phyloP scores from a whole-genome alignment of 2,113 vertebrate species.

The Eurypyga helias region DNA sequence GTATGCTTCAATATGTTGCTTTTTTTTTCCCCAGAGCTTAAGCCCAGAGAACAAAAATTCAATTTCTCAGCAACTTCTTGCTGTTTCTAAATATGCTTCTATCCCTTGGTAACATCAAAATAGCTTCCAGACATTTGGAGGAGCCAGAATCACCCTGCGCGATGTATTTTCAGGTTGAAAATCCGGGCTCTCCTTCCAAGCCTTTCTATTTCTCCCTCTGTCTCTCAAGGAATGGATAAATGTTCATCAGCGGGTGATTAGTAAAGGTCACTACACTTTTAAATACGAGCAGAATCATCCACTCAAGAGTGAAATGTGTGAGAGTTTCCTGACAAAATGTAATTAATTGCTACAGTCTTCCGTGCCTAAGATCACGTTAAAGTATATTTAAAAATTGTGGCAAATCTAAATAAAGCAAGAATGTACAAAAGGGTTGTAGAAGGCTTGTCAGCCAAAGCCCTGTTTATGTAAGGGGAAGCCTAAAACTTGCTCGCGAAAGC shows the following conservation, averaged over 20 bases:
- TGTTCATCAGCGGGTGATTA: background rate
- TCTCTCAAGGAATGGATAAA: background rate
- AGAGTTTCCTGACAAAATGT: background rate
- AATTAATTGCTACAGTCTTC: background rate
- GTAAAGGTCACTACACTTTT: constrained; percentile 26
- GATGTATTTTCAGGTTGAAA: background rate
- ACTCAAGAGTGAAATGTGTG: background rate
- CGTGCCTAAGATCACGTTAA: background rate
- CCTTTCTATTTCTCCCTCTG: background rate
- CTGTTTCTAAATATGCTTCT: background rate
- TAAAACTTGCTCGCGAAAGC: background rate
- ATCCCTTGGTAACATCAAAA: background rate
- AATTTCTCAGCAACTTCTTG: background rate
- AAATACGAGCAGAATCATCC: background rate
- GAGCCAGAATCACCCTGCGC: background rate
- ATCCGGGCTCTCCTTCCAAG: background rate
- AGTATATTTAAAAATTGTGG: background rate
- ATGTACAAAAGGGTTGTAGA: background rate
- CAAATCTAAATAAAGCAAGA: background rate
- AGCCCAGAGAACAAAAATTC: background rate
- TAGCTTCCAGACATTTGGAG: background rate
- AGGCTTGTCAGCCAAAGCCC: background rate
- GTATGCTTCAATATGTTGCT: background rate
- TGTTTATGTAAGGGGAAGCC: background rate
- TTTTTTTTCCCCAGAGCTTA: background rate